Percentiles rank a stretch among this genome's conserved stretches.
These are phyloP conservation scores for Philotrypesis tridentata DNA, from an alignment of 1,140 invertebrate species.

Conservation along the genomic window DNA sequence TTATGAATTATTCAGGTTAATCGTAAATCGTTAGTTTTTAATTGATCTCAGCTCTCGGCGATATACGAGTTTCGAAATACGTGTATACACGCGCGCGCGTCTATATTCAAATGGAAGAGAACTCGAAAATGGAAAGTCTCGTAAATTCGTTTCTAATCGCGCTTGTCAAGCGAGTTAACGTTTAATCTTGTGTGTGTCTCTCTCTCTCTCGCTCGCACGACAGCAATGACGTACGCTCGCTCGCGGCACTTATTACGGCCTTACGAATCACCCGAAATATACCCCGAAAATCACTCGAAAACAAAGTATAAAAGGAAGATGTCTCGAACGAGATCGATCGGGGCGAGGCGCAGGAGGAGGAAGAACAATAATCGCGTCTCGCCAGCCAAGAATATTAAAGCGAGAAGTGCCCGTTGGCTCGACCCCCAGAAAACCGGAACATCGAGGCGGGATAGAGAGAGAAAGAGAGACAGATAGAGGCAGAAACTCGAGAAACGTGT, in stretches of 20 bases:
- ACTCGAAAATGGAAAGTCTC: neutral
- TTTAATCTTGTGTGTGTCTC: too few relatives aligned
- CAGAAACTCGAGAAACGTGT: conserved; percentile 15
- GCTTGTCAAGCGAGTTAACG: neutral
- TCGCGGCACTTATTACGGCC: too few relatives aligned
- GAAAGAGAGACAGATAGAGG: conserved; percentile 5
- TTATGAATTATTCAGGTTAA: neutral
- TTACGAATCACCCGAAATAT: too few relatives aligned
- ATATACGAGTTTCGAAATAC: too few relatives aligned
- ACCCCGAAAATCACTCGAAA: neutral
- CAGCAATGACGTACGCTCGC: too few relatives aligned
- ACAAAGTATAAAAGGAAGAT: neutral
- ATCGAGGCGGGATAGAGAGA: neutral
- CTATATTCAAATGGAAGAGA: neutral
- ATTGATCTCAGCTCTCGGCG: too few relatives aligned
- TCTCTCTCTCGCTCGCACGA: too few relatives aligned
- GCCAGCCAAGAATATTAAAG: conserved; percentile 35
- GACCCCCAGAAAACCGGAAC: conserved; percentile 50
- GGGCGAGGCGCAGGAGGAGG: neutral
- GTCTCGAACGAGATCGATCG: neutral
- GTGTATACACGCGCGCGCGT: too few relatives aligned
- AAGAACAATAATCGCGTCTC: neutral
- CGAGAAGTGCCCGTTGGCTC: conserved; percentile 14
- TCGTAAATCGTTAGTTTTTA: neutral
- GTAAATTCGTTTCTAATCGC: too few relatives aligned